A percentile compares a stretch with the other conserved stretches of the same genome.
phyloP scores from a whole-genome alignment of 2,888 invertebrate species.

The Cephus nigrinus region DNA sequence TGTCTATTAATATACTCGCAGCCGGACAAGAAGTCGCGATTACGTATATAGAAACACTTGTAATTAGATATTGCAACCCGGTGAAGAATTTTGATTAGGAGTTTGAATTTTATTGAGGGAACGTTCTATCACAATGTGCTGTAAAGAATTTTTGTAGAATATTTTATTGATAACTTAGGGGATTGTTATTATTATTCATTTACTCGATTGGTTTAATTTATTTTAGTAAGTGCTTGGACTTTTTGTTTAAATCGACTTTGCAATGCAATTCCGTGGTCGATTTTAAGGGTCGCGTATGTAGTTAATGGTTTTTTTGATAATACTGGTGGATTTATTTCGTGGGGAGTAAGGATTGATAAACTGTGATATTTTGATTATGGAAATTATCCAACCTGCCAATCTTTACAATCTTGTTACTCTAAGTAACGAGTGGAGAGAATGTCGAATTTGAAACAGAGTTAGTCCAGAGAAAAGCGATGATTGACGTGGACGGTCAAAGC shows the following conservation, averaged over 20 bases:
- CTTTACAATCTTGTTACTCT: background rate
- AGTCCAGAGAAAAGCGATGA: background rate
- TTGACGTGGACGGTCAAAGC: background rate
- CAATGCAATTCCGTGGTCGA: background rate
- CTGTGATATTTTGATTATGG: background rate
- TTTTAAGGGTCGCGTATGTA: background rate
- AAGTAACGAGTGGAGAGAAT: background rate
- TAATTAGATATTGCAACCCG: background rate
- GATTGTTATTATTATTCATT: background rate
- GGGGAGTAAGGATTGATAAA: background rate
- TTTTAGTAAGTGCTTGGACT: background rate
- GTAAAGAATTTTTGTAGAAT: background rate
- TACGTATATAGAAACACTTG: background rate
- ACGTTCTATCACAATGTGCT: background rate
- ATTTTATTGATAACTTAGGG: background rate
- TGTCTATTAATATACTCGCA: background rate
- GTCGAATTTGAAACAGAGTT: background rate
- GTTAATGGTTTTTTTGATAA: background rate
- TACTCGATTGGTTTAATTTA: background rate
- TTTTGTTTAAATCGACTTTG: background rate
- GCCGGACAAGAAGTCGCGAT: background rate
- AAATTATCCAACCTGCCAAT: background rate
- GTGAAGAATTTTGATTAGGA: background rate
- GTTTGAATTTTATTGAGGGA: background rate
- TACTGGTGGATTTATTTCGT: background rate